Evolutionary conservation across 2,113 vertebrate species (phyloP).

Genomic region (Scomber colias): DNA sequence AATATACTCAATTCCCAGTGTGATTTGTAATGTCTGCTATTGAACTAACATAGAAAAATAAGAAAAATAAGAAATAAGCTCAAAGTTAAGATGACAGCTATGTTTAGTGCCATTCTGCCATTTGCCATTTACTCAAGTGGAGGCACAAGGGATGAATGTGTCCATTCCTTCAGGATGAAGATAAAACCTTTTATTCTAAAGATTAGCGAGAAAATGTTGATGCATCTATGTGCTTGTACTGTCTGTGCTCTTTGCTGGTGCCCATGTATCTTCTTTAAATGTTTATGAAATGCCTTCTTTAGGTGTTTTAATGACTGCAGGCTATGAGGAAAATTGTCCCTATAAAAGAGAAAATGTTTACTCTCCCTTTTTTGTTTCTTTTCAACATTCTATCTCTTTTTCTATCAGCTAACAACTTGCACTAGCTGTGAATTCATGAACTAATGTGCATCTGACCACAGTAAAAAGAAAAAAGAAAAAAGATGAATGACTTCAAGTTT

Average conservation of each 20-base stretch:
- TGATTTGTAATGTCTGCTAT: too few relatives aligned
- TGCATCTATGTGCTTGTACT: too few relatives aligned
- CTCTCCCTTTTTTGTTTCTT: too few relatives aligned
- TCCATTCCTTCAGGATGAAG: neutral
- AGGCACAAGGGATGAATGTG: neutral
- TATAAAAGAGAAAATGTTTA: neutral
- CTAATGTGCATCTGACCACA: neutral
- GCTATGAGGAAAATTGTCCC: neutral
- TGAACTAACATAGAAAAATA: too few relatives aligned
- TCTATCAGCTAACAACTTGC: neutral
- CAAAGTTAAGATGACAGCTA: too few relatives aligned
- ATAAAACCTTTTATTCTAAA: neutral
- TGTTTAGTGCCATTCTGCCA: too few relatives aligned
- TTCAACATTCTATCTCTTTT: neutral
- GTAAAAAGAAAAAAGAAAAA: neutral
- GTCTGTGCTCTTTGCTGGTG: too few relatives aligned
- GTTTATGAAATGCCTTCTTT: neutral
- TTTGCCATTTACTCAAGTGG: neutral
- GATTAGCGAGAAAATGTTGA: too few relatives aligned
- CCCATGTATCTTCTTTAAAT: neutral
- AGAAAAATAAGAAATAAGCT: too few relatives aligned
- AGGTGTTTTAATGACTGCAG: neutral
- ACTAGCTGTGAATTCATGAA: neutral
- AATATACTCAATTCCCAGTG: neutral
- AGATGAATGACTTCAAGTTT: neutral